Base-by-base conservation (phyloP, 2,888 invertebrate species). In the Timandra comae region DNA sequence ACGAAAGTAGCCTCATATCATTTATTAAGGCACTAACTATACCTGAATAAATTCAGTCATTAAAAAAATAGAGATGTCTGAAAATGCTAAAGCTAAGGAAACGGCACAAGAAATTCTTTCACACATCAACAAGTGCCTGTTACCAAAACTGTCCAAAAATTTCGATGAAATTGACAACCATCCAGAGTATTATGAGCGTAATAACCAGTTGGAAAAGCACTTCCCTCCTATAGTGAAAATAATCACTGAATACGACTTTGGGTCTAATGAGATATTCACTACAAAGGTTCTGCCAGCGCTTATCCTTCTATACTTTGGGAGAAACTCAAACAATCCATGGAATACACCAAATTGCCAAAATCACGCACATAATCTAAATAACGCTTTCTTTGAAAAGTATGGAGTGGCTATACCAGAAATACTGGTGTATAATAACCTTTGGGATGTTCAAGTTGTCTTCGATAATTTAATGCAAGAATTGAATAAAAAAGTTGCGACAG, bases 81-180 rank as follows among this genome's bases (percentile, higher is more conserved):
- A n/a, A n/a, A n/a, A n/a, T n/a, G n/a, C n/a, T n/a, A n/a, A n/a
- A n/a, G n/a, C n/a, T n/a, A n/a, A n/a, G n/a, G n/a, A n/a, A n/a
- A n/a, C n/a, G n/a, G n/a, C n/a, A n/a, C n/a, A n/a, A n/a, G n/a
- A n/a, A n/a, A n/a, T n/a, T n/a, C n/a, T n/a, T n/a, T n/a, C 1
- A 16, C 16, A 16, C 16, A 16, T 16, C 6, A 6, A 16, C 6
- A 16, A 45, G 32, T 81, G 77, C 44, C 49, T 67, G 30, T 22
- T 81, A 27, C 58, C 63, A 5, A 77, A 67, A 56, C 64, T 82
- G 21, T 38, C 56, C 11, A 69, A 56, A 49, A 68, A 71, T 32
- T 52, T 56, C 27, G 66, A 78, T 37, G 76, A 75, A 49, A 42
- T 49, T 27, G 56, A 65, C 26, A 43, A 47, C 33, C 74, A 74